Base-by-base conservation (phyloP, 2,797 vertebrate genomes). In the Gadopsis marmoratus region DNA sequence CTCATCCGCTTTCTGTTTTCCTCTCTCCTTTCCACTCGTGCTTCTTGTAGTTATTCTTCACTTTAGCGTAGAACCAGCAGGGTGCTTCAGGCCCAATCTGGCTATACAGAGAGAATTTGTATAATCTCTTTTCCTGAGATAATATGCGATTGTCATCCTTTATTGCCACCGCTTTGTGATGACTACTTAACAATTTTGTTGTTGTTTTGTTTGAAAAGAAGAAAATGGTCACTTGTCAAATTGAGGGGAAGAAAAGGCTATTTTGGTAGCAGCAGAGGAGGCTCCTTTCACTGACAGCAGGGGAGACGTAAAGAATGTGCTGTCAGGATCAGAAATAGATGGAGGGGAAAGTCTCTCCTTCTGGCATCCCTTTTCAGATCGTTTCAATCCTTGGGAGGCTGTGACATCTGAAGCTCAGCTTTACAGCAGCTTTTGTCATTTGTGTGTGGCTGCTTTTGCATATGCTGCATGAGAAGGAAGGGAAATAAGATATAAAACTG, bases 271-370 rank as follows among this genome's bases (percentile, higher is more conserved):
- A 76, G 76, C 77, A 81, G 82, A 82, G 74, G 85, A 91, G 71
- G 79, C 73, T 91, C 62, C 74, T 76, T 68, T 86, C 84, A 67
- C 77, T 83, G 79, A 78, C 69, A 75, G 76, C 62, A 79, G 66
- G 63, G 66, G 63, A 80, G 66, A 87, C 29, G 37, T 78, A 58
- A 86, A 84, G 62, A 84, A 89, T 82, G 79, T 80, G 71, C 75
- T 80, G 74, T 88, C 87, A 81, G 78, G 60, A 87, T 89, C 60
- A 86, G 68, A 88, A 90, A 87, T 84, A 88, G 83, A 88, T 72
- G 76, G 78, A 81, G 82, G 73, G 61, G 76, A 86, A 88, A 87
- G 76, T 84, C 82, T 78, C 66, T 87, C 55, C 72, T 84, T 66
- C 78, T 74, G 60, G 74, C 79, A 65, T 76, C 66, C 39, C 83